A percentile compares a stretch with the other conserved stretches of the same genome.
Evolutionary conservation across 2,113 vertebrate species (phyloP).

Genomic region (Takifugu flavidus): DNA sequence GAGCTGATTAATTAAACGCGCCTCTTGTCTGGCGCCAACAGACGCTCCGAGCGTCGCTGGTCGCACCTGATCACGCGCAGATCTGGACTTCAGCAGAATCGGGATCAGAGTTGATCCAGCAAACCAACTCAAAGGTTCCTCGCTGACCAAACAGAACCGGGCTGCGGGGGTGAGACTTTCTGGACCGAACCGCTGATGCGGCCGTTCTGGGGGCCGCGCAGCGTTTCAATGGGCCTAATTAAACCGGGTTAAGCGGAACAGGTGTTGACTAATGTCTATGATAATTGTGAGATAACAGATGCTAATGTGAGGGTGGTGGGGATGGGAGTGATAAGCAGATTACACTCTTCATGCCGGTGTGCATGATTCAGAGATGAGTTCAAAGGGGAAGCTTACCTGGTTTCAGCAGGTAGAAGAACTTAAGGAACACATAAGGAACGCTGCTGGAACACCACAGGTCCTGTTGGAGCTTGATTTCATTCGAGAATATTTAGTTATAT

Average conservation of each 20-base stretch:
- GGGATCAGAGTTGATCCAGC: constrained; percentile 1
- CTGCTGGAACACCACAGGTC: not conserved
- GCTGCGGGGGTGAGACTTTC: constrained; percentile 5
- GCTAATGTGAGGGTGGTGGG: constrained; percentile 58
- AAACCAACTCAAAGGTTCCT: not conserved
- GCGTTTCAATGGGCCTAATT: constrained; percentile 67
- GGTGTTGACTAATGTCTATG: constrained; percentile 82
- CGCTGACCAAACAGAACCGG: not conserved
- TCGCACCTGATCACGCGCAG: constrained; percentile 18
- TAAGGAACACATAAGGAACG: too few relatives aligned
- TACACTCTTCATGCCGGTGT: constrained; percentile 62
- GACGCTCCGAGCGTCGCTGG: not conserved
- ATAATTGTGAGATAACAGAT: constrained; percentile 80
- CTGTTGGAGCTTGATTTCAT: not conserved
- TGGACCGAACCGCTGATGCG: constrained; percentile 38
- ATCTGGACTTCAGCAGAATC: constrained; percentile 9
- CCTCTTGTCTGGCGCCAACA: too few relatives aligned
- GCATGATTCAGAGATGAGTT: constrained; percentile 29
- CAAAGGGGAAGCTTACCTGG: constrained; percentile 18
- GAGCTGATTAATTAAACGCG: too few relatives aligned
- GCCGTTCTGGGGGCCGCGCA: constrained; percentile 45
- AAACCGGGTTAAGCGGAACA: constrained; percentile 74
- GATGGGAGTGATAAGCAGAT: constrained; percentile 51
- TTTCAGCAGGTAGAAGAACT: too few relatives aligned
- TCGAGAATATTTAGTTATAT: too few relatives aligned